Conservation (phyloP, 1,140 invertebrate genomes). For the Diabrotica undecimpunctata region DNA sequence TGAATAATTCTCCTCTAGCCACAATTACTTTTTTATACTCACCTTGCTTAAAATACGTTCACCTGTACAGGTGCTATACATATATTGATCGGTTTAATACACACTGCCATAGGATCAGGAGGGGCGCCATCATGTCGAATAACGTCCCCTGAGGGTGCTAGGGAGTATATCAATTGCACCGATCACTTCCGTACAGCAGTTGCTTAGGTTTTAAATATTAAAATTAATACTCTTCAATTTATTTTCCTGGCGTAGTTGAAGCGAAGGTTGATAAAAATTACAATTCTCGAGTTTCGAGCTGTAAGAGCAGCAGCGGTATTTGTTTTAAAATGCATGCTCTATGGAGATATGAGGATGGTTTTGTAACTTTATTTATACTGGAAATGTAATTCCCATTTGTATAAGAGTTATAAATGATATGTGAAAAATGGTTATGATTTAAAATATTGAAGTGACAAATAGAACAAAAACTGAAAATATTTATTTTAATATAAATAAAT, state of each 20-base stretch:
- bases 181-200: background rate
- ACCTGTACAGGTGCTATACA: background rate
- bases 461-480: no score
- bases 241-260: background rate
- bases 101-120: background rate
- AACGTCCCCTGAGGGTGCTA: background rate
- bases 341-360: no score
- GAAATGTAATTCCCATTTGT: no score
- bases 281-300: background rate
- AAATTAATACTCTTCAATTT: background rate
- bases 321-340: no score
- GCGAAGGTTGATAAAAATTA: background rate
- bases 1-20: background rate
- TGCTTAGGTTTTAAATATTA: background rate
- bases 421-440: no score
- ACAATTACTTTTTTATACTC: background rate
- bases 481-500: no score
- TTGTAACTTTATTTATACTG: no score
- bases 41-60: background rate
- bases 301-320: no score
- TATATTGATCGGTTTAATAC: background rate
- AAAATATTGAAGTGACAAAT: no score
- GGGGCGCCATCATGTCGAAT: slow-evolving; percentile 1
- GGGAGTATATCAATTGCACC: background rate
- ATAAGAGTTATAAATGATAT: no score